Percentiles rank a stretch among this genome's conserved stretches.
phyloP scores from a whole-genome alignment of 37 sponge, comb jelly and placozoan species.

The Hexactinellida sp. region DNA sequence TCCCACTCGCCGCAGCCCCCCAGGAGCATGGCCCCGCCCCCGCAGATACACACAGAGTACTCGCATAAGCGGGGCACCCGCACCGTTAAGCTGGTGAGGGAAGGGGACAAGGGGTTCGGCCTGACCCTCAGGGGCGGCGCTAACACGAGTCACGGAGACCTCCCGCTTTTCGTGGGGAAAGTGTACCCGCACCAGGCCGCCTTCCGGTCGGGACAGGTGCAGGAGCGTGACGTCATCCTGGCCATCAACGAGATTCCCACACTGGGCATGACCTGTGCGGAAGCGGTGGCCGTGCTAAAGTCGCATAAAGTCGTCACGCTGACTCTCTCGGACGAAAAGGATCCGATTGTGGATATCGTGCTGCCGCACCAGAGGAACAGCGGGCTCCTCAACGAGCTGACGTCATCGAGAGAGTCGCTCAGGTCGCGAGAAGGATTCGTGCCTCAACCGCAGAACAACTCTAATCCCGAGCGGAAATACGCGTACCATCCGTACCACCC shows the following conservation, averaged over 20 bases:
- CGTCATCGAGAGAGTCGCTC: background rate
- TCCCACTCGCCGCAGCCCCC: background rate
- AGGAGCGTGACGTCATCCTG: conserved; percentile 3
- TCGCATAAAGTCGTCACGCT: background rate
- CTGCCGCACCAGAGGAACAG: background rate
- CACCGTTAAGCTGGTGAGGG: background rate
- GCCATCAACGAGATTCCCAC: background rate
- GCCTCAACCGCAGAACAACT: background rate
- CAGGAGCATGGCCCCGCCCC: background rate
- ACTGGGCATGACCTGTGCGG: background rate
- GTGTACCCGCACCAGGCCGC: conserved; percentile 1
- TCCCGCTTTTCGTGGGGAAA: background rate
- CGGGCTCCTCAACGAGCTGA: background rate
- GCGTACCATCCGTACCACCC: background rate
- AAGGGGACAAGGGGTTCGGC: conserved; percentile 6
- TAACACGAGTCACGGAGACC: conserved; percentile 2
- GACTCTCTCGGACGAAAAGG: background rate
- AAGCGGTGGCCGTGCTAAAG: background rate
- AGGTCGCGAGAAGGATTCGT: background rate
- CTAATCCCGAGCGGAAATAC: background rate
- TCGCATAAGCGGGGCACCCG: background rate
- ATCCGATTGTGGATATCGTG: background rate
- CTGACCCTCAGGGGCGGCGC: background rate
- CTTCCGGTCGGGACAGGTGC: background rate
- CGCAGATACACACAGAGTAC: background rate